Evolutionary conservation across 1,140 invertebrate genomes (phyloP), one percentile per base, ranked within the genome.

Genomic region (Drosophila pseudoobscura): DNA sequence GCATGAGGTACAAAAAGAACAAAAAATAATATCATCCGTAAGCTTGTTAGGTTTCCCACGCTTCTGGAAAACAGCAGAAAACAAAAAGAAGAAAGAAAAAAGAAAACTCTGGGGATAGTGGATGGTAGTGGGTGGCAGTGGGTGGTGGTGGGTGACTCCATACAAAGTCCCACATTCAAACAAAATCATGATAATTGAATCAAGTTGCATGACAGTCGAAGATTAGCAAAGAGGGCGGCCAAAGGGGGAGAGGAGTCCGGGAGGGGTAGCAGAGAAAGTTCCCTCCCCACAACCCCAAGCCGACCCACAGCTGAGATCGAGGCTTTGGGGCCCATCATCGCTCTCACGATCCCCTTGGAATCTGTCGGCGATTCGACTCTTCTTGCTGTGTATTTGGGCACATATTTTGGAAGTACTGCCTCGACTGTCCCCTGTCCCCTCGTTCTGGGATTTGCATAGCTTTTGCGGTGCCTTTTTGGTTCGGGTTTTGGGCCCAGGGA

Each of bases 131-230:
- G 22, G 41, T 22, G 15, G 22, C 0, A 15, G 17, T 17, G 26
- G 46, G 5, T 47, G 20, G 17, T 2, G 4, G 15, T 13, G 46
- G 11, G 4, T 47, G 57, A 54, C 68, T 51, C 26, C 69, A 63
- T 58, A 31, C 26, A 43, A 20, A 56, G 39, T 35, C 29, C 49
- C 24, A 60, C 69, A 54, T 35, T 61, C 35, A 73, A 52, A 54
- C 71, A 70, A 87, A 85, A 85, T 85, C 82, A 80, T 71, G 80
- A 85, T 85, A 85, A 87, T 85, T 85, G 80, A 85, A 87, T 85
- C 61, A 87, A 85, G 77, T 85, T 87, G 80, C 82, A 85, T 83
- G 76, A 80, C 76, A 75, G 76, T 76, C 55, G 80, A 75, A 71
- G 75, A 83, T 84, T 83, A 84, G 50, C 46, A 47, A 79, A 75